Evolutionary conservation across 2,888 invertebrate species (phyloP), one percentile per base, ranked within the genome.

Genomic region (Chesias legatella): DNA sequence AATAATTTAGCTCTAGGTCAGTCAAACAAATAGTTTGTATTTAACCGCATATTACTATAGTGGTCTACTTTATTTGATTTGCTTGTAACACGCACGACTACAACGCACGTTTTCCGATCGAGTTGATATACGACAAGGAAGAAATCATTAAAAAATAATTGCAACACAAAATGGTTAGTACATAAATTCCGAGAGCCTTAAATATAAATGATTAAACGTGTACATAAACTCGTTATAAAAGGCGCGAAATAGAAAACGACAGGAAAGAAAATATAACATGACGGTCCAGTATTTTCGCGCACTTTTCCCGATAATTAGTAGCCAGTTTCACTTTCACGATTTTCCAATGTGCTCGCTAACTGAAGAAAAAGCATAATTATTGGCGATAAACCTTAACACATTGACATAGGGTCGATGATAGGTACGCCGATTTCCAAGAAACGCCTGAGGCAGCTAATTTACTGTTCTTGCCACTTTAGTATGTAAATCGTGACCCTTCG

Each of bases 271-370:
- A 70, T 58, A 50, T 61, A 68, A 63, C 58, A 63, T 64, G 62
- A 62, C 65, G 38, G 59, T 53, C 55, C 48, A 53, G 58, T 53
- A 57, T 63, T 63, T 67, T 60, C 66, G 54, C 63, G 53, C 60
- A 71, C 71, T 74, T 81, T 83, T 79, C 75, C 72, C 68, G 66
- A 62, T 66, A 75, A 76, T 74, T 75, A 73, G 58, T 63, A 53
- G 57, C 58, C 53, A 62, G 71, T 73, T 73, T 79, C 74, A 75
- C 85, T 85, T 85, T 85, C 82, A 64, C 71, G 28, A 60, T 65
- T 69, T 67, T 58, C 64, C 60, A 56, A 45, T 40, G 51, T 56
- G 62, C 56, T 44, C 21, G 64, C 31, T 7, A 24, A 38, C 28
- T 38, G 29, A 48, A 43, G 37, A 51, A 31, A 8, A 22, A 17